Percentiles rank a stretch among this genome's conserved stretches.
phyloP scores from a whole-genome alignment of 1,140 invertebrate genomes.

The Cyrtorhinus lividipennis region DNA sequence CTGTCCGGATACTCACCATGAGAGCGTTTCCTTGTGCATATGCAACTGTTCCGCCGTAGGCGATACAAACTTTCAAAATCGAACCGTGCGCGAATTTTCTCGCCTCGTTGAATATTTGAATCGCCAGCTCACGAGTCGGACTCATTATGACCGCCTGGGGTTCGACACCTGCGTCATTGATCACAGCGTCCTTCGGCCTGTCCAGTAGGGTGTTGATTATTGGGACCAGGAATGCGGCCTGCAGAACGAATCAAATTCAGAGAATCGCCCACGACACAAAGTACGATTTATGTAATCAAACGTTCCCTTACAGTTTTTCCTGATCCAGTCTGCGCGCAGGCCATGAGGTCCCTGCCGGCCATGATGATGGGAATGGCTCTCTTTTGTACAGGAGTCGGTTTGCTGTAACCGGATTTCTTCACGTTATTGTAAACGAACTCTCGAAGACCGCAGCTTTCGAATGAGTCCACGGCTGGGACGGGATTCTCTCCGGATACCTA shows the following conservation, averaged over 20 bases:
- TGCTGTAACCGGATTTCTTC: conserved; percentile 59
- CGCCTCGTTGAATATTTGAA: conserved; percentile 77
- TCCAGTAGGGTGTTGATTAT: conserved; percentile 60
- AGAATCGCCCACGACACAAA: too few species aligned
- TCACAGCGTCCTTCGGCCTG: conserved; percentile 34
- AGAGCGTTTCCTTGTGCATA: conserved; percentile 52
- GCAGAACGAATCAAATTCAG: conserved; percentile 21
- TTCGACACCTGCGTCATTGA: conserved; percentile 56
- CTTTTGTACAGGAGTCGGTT: conserved; percentile 90
- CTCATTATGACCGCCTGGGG: conserved; percentile 81
- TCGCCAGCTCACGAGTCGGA: conserved; percentile 80
- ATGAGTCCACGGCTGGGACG: conserved; percentile 46
- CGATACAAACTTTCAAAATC: conserved; percentile 50
- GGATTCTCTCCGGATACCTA: conserved; percentile 50
- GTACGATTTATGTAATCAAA: too few species aligned
- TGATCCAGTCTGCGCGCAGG: conserved; percentile 93
- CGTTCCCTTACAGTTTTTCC: conserved; percentile 83
- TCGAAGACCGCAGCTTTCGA: conserved; percentile 54
- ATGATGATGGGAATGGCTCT: conserved; percentile 71
- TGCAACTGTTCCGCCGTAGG: conserved; percentile 77
- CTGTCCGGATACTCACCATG: conserved; percentile 35
- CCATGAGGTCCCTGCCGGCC: conserved; percentile 77
- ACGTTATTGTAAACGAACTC: conserved; percentile 61
- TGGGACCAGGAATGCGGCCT: conserved; percentile 83
- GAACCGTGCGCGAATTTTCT: conserved; percentile 68